Evolutionary conservation across 2,113 vertebrate species (phyloP).

Genomic region (Cynocephalus volans): DNA sequence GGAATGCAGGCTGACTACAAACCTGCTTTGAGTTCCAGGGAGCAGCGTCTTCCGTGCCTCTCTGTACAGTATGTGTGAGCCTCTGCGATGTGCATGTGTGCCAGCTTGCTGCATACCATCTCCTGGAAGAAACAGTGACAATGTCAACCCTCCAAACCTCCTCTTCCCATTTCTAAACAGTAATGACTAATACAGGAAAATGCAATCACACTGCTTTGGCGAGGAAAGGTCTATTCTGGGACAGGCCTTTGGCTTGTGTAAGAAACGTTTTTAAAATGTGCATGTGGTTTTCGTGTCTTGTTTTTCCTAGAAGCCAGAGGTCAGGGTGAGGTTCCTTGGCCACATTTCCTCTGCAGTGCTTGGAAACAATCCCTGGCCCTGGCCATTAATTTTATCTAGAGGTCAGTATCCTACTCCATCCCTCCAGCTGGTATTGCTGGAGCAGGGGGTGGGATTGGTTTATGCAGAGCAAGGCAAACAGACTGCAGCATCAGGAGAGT

Average conservation of each 20-base stretch:
- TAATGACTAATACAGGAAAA: conserved; percentile 85
- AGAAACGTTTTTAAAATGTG: not conserved
- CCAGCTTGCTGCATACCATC: not conserved
- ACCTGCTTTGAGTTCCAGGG: conserved; percentile 53
- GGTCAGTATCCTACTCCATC: not conserved
- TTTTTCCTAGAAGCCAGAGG: conserved; percentile 54
- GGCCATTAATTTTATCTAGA: conserved; percentile 43
- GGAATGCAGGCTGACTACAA: conserved; percentile 55
- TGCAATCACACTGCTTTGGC: conserved; percentile 80
- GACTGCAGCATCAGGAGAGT: not conserved
- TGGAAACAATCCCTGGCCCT: not conserved
- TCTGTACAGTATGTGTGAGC: not conserved
- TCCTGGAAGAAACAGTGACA: conserved; percentile 60
- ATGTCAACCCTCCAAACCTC: conserved; percentile 61
- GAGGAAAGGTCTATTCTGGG: conserved; percentile 74
- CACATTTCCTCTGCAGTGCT: not conserved
- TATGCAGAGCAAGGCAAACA: not conserved
- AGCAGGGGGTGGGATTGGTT: not conserved
- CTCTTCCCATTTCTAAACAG: conserved; percentile 83
- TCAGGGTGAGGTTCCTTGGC: conserved; percentile 1
- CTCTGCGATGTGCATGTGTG: accelerated
- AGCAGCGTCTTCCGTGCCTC: not conserved
- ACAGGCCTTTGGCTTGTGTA: conserved; percentile 81
- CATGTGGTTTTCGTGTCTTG: conserved; percentile 24
- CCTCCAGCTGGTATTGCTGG: not conserved